phyloP scores from a whole-genome alignment of 2,888 invertebrate genomes.

The Ochropacha duplaris region DNA sequence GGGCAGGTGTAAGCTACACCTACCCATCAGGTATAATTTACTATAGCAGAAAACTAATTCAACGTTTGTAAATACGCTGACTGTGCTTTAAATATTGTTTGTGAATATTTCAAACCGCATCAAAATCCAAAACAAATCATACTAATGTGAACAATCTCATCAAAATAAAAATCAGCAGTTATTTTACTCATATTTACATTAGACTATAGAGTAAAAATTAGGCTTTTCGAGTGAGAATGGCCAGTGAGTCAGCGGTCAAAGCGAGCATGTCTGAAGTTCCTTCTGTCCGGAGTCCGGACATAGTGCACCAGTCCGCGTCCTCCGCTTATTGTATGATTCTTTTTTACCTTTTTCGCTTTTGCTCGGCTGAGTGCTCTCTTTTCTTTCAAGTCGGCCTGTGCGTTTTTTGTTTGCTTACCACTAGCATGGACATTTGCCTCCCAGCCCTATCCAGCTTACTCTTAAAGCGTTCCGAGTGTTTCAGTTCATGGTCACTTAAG shows the following conservation, averaged over 20 bases:
- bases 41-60: no score
- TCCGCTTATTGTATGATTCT: constrained; percentile 63
- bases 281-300: constrained; percentile 63
- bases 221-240: constrained; percentile 18
- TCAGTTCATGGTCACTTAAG: constrained; percentile 50
- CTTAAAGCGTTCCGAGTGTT: constrained; percentile 39
- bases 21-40: no score
- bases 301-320: constrained; percentile 51
- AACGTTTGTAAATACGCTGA: background rate
- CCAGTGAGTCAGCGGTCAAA: constrained; percentile 54
- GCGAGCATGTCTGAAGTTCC: constrained; percentile 49
- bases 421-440: constrained; percentile 66
- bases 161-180: background rate
- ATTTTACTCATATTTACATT: background rate
- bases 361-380: constrained; percentile 63
- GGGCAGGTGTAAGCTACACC: no score
- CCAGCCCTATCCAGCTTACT: constrained; percentile 51
- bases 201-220: constrained; percentile 11
- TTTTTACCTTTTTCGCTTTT: constrained; percentile 63
- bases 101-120: no score
- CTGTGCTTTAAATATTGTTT: no score
- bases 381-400: constrained; percentile 55
- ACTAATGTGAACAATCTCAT: background rate
- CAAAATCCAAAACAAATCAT: background rate
- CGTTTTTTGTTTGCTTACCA: constrained; percentile 62